Conservation (phyloP, 2,113 vertebrate genomes). For the Leptobrachium ailaonicum region DNA sequence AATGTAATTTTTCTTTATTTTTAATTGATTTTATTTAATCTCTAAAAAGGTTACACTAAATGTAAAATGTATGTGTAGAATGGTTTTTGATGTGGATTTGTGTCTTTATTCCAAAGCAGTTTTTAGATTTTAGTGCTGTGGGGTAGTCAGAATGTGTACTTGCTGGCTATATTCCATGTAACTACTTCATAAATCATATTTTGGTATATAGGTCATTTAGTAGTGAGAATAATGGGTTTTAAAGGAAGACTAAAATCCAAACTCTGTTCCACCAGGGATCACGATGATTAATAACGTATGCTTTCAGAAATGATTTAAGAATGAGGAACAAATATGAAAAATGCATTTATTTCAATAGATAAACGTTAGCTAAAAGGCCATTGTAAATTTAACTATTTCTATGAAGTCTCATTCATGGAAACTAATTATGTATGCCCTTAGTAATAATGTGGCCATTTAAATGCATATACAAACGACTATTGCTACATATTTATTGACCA, state of each 20-base stretch:
- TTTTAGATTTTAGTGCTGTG: conserved; percentile 22
- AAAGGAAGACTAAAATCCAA: conserved; percentile 47
- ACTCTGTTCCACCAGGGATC: conserved; percentile 36
- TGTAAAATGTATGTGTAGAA: conserved; percentile 5
- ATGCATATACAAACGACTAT: conserved; percentile 3
- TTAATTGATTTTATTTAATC: not conserved
- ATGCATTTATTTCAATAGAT: conserved; percentile 50
- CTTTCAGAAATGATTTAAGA: conserved; percentile 43
- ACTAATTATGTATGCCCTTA: not conserved
- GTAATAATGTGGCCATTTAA: not conserved
- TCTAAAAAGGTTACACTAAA: not conserved
- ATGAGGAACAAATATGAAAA: conserved; percentile 53
- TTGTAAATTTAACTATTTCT: conserved; percentile 39
- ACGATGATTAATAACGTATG: conserved; percentile 56
- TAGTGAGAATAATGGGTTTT: conserved; percentile 50
- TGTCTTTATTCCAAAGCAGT: conserved; percentile 12
- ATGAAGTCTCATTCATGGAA: not conserved
- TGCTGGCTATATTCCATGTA: conserved; percentile 10
- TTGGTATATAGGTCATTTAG: conserved; percentile 46
- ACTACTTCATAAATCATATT: conserved; percentile 35
- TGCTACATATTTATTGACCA: not conserved
- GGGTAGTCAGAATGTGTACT: conserved; percentile 6
- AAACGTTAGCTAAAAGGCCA: conserved; percentile 40
- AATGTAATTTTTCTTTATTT: too few relatives aligned
- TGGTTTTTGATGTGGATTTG: not conserved